Conservation (phyloP, 2,888 invertebrate genomes). For the Drosophila lutescens region DNA sequence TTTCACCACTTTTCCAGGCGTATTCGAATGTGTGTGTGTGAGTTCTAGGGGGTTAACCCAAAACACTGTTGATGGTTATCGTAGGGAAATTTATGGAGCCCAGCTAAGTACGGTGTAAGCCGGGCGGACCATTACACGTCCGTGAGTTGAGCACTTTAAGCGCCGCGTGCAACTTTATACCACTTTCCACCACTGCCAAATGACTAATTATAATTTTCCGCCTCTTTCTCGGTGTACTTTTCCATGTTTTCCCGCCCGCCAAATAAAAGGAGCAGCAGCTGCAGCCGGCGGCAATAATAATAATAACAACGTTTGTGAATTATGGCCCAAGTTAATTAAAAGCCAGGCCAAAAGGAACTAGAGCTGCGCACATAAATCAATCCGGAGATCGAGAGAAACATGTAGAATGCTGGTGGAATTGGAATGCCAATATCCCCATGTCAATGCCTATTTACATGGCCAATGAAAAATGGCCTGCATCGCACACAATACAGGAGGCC, state of each 20-base stretch:
- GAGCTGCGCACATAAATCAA: slow-evolving; percentile 59
- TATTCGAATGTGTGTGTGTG: neutral
- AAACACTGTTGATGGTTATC: slow-evolving; percentile 65
- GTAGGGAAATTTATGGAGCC: slow-evolving; percentile 64
- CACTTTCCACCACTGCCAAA: slow-evolving; percentile 16
- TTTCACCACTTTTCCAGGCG: slow-evolving; percentile 60
- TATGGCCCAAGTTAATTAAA: slow-evolving; percentile 61
- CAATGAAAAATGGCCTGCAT: slow-evolving; percentile 68
- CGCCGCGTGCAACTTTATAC: slow-evolving; percentile 15
- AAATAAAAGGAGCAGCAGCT: slow-evolving; percentile 51
- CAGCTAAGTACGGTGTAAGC: slow-evolving; percentile 64
- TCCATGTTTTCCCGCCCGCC: slow-evolving; percentile 19
- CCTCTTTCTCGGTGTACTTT: slow-evolving; percentile 33
- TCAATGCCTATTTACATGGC: slow-evolving; percentile 73
- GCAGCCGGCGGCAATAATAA: slow-evolving; percentile 40
- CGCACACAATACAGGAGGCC: slow-evolving; percentile 24
- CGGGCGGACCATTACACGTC: slow-evolving; percentile 38
- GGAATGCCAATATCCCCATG: slow-evolving; percentile 52
- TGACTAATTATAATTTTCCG: slow-evolving; percentile 66
- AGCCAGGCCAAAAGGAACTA: slow-evolving; percentile 20
- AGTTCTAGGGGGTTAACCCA: slow-evolving; percentile 10
- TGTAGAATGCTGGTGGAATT: slow-evolving; percentile 49
- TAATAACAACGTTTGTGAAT: slow-evolving; percentile 42
- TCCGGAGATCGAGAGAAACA: slow-evolving; percentile 41
- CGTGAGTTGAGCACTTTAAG: slow-evolving; percentile 25